phyloP scores from a whole-genome alignment of 2,113 vertebrate species.

The Tautogolabrus adspersus region DNA sequence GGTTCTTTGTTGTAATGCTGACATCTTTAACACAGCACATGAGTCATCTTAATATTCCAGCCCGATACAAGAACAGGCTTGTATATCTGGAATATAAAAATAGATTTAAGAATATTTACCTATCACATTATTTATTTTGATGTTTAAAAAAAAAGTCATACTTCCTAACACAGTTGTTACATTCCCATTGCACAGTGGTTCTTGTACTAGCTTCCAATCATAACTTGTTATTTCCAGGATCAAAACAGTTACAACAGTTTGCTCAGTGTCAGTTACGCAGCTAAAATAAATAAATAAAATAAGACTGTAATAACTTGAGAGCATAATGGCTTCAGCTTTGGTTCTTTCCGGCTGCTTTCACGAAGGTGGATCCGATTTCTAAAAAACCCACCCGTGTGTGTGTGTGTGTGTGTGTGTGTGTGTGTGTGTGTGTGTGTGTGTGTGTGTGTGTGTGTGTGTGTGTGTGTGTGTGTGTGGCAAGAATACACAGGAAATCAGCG shows the following conservation, averaged over 20 bases:
- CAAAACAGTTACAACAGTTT: background rate
- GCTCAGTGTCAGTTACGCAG: background rate
- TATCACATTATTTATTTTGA: too few relatives aligned
- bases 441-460: constrained; percentile 11
- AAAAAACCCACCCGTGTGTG: constrained; percentile 11
- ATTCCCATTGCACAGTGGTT: background rate
- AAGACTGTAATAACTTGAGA: background rate
- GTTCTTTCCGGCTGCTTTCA: background rate
- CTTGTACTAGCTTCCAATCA: background rate
- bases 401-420: constrained; percentile 12
- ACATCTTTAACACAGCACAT: background rate
- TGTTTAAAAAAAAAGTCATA: too few relatives aligned
- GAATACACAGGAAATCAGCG: constrained; percentile 42
- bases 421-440: constrained; percentile 12
- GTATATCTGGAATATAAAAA: background rate
- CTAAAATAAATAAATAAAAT: background rate
- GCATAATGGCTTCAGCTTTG: background rate
- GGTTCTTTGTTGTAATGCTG: too few relatives aligned
- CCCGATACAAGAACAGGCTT: background rate
- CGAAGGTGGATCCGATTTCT: constrained; percentile 13
- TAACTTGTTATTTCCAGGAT: background rate
- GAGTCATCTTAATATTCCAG: constrained; percentile 12
- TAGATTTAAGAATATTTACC: too few relatives aligned
- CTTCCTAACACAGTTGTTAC: background rate
- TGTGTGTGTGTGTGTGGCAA: constrained; percentile 7